These are phyloP conservation scores for Intellagama lesueurii DNA, from an alignment of 2,797 vertebrate genomes.

Conservation along the genomic window DNA sequence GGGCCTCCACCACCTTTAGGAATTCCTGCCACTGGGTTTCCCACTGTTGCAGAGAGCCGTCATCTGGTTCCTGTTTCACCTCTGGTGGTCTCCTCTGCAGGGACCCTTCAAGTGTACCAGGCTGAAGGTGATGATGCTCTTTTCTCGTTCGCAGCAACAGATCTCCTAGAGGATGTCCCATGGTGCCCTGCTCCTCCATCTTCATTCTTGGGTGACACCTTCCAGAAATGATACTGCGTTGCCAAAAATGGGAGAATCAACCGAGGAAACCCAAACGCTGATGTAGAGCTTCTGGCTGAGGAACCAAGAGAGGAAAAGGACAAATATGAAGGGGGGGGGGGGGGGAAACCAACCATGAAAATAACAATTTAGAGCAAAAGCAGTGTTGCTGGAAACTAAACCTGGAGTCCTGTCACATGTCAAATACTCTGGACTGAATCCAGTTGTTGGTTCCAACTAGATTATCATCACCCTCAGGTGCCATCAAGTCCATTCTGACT, in stretches of 20 bases:
- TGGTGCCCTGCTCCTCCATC: background rate
- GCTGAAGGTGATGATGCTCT: background rate
- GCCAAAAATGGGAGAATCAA: background rate
- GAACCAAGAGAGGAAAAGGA: background rate
- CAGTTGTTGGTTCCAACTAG: no score
- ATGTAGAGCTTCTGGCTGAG: background rate
- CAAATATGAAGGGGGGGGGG: no score
- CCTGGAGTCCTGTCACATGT: no score
- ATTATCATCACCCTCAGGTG: no score
- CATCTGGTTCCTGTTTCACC: background rate
- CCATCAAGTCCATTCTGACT: no score
- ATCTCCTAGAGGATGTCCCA: no score
- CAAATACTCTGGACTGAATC: no score
- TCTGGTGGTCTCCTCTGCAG: background rate
- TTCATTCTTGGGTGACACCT: background rate
- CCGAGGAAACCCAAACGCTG: background rate
- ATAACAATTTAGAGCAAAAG: background rate
- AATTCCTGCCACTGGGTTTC: conserved; percentile 13
- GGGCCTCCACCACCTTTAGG: background rate
- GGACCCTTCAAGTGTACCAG: background rate
- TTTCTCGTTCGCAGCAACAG: no score
- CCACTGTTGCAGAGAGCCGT: conserved; percentile 13
- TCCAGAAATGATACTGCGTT: background rate
- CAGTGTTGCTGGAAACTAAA: background rate
- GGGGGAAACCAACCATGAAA: background rate